Conservation (phyloP, 2,797 vertebrate species). For the Microctenopoma stevenorrisi region DNA sequence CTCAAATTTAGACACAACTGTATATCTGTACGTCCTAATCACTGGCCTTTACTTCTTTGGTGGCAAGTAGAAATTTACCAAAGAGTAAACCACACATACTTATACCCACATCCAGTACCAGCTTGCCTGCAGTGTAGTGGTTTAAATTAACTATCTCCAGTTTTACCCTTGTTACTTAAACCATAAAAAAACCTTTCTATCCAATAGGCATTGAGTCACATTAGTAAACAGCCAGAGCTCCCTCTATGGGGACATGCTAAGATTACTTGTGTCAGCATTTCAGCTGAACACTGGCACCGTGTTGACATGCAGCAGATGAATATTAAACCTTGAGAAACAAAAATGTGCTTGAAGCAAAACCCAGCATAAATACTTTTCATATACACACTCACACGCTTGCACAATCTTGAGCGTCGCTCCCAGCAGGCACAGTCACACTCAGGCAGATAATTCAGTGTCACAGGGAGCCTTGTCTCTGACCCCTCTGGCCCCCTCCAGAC, state of each 20-base stretch:
- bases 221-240: conserved; percentile 55
- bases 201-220: conserved; percentile 19
- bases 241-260: conserved; percentile 64
- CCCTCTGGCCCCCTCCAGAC: conserved; percentile 79
- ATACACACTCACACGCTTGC: conserved; percentile 53
- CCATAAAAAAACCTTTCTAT: conserved; percentile 14
- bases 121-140: background rate
- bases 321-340: conserved; percentile 81
- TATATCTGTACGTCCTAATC: background rate
- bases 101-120: conserved; percentile 3
- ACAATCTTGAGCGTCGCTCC: conserved; percentile 75
- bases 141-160: conserved; percentile 21
- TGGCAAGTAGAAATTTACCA: background rate
- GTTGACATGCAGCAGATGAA: conserved; percentile 84
- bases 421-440: conserved; percentile 83
- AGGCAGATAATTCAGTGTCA: conserved; percentile 84
- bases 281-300: conserved; percentile 70
- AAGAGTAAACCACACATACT: background rate
- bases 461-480: conserved; percentile 79
- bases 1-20: background rate
- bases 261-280: conserved; percentile 79
- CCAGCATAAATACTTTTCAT: conserved; percentile 71
- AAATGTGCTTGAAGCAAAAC: conserved; percentile 78
- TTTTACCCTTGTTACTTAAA: conserved; percentile 39
- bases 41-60: background rate